A percentile compares a stretch with the other conserved stretches of the same genome.
These are phyloP conservation scores for Zophobas atratus DNA, from an alignment of 1,140 invertebrate species.

Conservation along the genomic window DNA sequence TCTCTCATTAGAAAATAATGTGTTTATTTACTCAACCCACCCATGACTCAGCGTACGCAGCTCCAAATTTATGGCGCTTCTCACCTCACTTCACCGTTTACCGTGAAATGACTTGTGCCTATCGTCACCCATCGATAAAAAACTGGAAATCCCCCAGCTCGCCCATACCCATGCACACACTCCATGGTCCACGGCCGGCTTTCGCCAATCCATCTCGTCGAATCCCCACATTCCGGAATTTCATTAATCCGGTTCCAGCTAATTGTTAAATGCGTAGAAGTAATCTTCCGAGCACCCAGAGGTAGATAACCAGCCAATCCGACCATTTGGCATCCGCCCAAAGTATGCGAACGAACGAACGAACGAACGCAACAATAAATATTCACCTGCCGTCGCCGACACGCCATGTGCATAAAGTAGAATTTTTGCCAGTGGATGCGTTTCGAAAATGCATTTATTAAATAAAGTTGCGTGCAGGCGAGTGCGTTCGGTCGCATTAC, in stretches of 20 bases:
- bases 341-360: slow-evolving; percentile 46
- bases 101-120: too few species aligned
- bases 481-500: slow-evolving; percentile 20
- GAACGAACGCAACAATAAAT: slow-evolving; percentile 51
- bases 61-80: too few species aligned
- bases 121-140: too few species aligned
- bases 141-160: too few species aligned
- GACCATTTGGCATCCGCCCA: slow-evolving; percentile 55
- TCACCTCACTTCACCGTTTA: too few species aligned
- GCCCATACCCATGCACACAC: too few species aligned
- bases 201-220: too few species aligned
- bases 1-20: too few species aligned
- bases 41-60: too few species aligned
- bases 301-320: slow-evolving; percentile 49
- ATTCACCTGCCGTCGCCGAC: slow-evolving; percentile 50
- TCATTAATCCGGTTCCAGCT: slow-evolving; percentile 5
- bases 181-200: too few species aligned
- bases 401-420: slow-evolving; percentile 52
- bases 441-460: slow-evolving; percentile 47
- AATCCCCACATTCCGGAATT: too few species aligned
- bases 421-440: slow-evolving; percentile 43
- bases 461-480: slow-evolving; percentile 30
- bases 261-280: slow-evolving; percentile 46
- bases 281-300: slow-evolving; percentile 45
- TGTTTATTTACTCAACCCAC: too few species aligned